Evolutionary conservation across 2,888 invertebrate species (phyloP).

Genomic region (Athripsodes cinereus): DNA sequence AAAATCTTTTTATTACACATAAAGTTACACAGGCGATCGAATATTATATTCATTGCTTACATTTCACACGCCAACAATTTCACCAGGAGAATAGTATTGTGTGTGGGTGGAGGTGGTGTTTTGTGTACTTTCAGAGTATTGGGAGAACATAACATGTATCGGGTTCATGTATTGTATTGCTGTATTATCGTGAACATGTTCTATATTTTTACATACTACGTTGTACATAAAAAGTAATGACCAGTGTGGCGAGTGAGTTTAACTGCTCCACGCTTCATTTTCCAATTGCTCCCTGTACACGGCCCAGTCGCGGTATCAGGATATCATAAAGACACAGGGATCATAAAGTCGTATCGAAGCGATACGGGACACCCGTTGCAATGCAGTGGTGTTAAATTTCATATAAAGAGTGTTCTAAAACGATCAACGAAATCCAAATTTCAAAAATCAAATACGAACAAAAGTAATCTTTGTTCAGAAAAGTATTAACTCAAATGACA

Average conservation of each 20-base stretch:
- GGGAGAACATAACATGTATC: background rate
- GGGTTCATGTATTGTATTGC: no score
- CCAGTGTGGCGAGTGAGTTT: background rate
- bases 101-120: background rate
- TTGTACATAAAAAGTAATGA: conserved; percentile 2
- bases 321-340: conserved; percentile 1
- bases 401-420: background rate
- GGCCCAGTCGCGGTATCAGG: background rate
- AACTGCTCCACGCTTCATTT: conserved; percentile 3
- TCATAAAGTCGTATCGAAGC: background rate
- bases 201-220: background rate
- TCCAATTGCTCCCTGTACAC: conserved; percentile 4
- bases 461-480: no score
- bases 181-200: background rate
- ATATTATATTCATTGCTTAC: background rate
- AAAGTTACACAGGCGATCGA: background rate
- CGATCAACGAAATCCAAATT: no score
- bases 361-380: background rate
- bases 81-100: background rate
- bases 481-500: no score
- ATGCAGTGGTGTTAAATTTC: background rate
- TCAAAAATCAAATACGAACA: no score
- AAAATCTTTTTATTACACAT: background rate
- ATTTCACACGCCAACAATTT: background rate
- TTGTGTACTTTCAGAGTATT: no score